phyloP scores from a whole-genome alignment of 2,888 invertebrate species.

The Escarpia spicata region DNA sequence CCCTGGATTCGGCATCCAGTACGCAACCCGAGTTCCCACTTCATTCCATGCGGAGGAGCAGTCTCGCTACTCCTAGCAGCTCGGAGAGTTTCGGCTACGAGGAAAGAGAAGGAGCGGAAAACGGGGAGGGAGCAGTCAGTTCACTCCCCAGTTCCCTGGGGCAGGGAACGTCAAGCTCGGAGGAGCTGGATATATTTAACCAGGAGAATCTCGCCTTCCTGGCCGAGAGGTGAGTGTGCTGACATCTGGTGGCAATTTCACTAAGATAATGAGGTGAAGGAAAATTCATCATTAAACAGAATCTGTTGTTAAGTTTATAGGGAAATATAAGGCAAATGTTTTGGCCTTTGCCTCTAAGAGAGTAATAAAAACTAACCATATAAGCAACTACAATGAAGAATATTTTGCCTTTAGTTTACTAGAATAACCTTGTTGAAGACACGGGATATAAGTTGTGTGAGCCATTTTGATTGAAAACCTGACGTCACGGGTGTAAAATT shows the following conservation, averaged over 20 bases:
- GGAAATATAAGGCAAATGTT: too few species aligned
- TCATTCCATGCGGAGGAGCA: background rate
- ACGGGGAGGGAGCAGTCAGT: background rate
- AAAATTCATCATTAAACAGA: too few species aligned
- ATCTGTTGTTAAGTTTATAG: too few species aligned
- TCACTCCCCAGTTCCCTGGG: background rate
- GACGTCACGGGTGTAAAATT: too few species aligned
- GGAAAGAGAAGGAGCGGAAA: background rate
- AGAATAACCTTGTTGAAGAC: too few species aligned
- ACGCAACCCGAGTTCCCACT: background rate
- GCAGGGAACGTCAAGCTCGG: background rate
- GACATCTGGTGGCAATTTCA: background rate
- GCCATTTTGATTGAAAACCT: too few species aligned
- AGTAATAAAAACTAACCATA: too few species aligned
- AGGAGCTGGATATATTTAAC: conserved; percentile 21
- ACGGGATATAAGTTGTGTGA: too few species aligned
- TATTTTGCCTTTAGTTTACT: too few species aligned
- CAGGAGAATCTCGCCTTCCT: conserved; percentile 1
- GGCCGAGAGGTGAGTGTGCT: conserved; percentile 7
- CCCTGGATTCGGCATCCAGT: background rate
- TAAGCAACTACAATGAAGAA: too few species aligned
- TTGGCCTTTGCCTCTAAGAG: too few species aligned
- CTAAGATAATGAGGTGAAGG: too few species aligned
- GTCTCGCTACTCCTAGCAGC: background rate
- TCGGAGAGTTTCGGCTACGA: background rate